Evolutionary conservation across 2,888 invertebrate genomes (phyloP).

Genomic region (Drosophila paramelanica): DNA sequence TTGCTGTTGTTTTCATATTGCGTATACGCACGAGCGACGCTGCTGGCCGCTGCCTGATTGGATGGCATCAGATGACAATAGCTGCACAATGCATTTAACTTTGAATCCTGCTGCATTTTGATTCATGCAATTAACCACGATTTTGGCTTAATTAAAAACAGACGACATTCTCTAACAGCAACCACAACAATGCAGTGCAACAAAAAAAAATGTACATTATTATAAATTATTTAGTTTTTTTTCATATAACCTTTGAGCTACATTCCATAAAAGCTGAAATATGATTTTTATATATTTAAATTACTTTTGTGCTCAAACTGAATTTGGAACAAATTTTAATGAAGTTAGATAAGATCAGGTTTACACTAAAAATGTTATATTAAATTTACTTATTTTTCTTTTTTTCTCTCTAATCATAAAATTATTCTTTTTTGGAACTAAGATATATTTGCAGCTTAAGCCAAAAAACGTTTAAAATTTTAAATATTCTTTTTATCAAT

Average conservation of each 20-base stretch:
- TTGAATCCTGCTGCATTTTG: constrained; percentile 1
- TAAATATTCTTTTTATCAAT: no score
- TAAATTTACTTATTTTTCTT: no score
- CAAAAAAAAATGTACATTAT: not conserved
- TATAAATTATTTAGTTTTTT: not conserved
- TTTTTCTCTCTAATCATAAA: no score
- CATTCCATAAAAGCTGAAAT: no score
- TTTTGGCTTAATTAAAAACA: not conserved
- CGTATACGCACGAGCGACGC: constrained; percentile 25
- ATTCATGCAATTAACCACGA: constrained; percentile 2
- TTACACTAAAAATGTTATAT: no score
- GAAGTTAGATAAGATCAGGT: no score
- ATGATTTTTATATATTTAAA: no score
- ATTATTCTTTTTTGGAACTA: no score
- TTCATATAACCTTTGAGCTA: not conserved
- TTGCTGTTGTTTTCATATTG: constrained; percentile 2
- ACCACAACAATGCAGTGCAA: not conserved
- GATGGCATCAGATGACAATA: constrained; percentile 9
- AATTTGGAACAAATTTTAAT: no score
- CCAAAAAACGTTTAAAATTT: no score
- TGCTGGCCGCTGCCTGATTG: constrained; percentile 34
- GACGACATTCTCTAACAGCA: not conserved
- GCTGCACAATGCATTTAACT: constrained; percentile 1
- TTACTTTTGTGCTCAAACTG: no score
- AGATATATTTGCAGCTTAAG: no score